Conservation (phyloP, 2,888 invertebrate species). For the Terebella lapidaria region DNA sequence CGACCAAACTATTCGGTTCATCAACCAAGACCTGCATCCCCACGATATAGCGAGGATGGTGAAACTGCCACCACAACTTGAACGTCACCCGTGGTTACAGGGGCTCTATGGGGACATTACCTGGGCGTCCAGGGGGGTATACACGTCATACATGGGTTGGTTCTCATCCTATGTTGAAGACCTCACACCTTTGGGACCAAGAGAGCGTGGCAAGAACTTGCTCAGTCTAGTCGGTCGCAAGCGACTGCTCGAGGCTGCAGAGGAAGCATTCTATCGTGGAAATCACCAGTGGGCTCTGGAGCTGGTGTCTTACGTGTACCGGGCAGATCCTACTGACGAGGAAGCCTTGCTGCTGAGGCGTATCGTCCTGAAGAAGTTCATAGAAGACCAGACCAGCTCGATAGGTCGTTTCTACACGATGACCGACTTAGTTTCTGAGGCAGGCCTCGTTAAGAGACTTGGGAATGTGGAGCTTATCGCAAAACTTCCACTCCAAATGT, state of each 20-base stretch:
- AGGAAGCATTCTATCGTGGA: constrained; percentile 26
- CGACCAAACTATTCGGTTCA: constrained; percentile 39
- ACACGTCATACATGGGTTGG: constrained; percentile 23
- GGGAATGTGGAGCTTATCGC: neutral
- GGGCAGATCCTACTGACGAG: constrained; percentile 20
- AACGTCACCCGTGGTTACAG: constrained; percentile 30
- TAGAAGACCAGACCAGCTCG: constrained; percentile 29
- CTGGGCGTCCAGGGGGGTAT: constrained; percentile 39
- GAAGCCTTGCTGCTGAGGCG: constrained; percentile 29
- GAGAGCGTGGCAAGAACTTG: constrained; percentile 30
- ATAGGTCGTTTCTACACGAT: constrained; percentile 38
- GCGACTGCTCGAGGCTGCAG: constrained; percentile 13
- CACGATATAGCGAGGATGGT: constrained; percentile 37
- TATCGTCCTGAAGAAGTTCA: constrained; percentile 25
- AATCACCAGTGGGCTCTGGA: constrained; percentile 40
- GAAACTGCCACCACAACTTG: constrained; percentile 29
- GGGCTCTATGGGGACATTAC: constrained; percentile 39
- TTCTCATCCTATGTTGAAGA: constrained; percentile 18
- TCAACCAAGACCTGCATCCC: constrained; percentile 36
- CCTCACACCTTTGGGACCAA: constrained; percentile 9
- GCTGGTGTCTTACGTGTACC: constrained; percentile 27
- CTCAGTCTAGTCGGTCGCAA: constrained; percentile 27
- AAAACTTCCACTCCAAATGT: neutral
- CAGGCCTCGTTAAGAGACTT: constrained; percentile 16
- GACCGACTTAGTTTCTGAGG: constrained; percentile 32